phyloP scores from a whole-genome alignment of 2,888 invertebrate species.

The Lutraria lutraria region DNA sequence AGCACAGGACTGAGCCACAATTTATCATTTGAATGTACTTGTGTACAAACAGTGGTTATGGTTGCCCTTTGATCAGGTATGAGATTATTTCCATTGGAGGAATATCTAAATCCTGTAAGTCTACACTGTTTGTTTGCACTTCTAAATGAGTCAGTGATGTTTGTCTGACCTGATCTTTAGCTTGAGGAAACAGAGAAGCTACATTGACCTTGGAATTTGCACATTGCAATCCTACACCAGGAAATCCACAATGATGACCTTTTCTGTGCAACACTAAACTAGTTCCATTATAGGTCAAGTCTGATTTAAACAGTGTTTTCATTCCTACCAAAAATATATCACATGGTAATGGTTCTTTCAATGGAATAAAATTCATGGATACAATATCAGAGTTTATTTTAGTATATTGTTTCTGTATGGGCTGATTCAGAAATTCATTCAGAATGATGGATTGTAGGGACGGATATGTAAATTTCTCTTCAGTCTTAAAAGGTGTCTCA shows the following conservation, averaged over 20 bases:
- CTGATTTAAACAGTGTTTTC: constrained; percentile 76
- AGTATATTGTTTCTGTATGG: constrained; percentile 74
- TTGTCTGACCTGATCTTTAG: constrained; percentile 68
- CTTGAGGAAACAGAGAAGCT: constrained; percentile 71
- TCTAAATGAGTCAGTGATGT: constrained; percentile 79
- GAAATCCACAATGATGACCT: constrained; percentile 79
- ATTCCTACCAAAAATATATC: constrained; percentile 78
- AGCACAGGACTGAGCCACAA: too few relatives aligned
- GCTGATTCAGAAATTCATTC: constrained; percentile 78
- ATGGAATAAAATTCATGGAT: constrained; percentile 65
- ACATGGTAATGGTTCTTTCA: constrained; percentile 79
- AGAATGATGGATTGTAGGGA: constrained; percentile 73
- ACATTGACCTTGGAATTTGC: constrained; percentile 60
- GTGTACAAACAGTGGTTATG: not conserved
- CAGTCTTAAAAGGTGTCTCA: constrained; percentile 8
- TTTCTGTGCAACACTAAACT: constrained; percentile 80
- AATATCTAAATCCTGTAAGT: constrained; percentile 68
- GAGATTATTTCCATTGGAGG: constrained; percentile 80
- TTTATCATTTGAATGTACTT: too few relatives aligned
- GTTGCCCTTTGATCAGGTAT: constrained; percentile 41
- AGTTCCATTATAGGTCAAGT: constrained; percentile 79
- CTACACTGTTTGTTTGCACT: constrained; percentile 63
- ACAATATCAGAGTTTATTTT: constrained; percentile 74
- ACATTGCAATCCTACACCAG: constrained; percentile 71
- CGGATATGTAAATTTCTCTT: constrained; percentile 70